These are phyloP conservation scores for Drosophila parvula DNA, from an alignment of 1,140 invertebrate genomes.

Conservation along the genomic window DNA sequence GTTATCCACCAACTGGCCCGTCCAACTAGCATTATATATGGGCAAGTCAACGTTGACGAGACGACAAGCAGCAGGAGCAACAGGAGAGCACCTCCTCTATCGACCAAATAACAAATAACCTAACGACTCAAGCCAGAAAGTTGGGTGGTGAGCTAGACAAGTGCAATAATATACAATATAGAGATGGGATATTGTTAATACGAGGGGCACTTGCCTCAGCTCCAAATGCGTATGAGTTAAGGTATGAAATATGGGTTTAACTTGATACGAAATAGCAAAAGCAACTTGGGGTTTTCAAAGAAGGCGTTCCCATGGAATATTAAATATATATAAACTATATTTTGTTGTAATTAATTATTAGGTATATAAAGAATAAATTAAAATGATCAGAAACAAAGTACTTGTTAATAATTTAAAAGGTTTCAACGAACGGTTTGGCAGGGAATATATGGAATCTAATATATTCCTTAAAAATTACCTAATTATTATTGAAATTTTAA, in stretches of 20 bases:
- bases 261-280: not conserved
- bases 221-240: not conserved
- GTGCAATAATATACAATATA: slow-evolving; percentile 4
- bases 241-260: not conserved
- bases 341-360: not conserved
- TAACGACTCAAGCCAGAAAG: slow-evolving; percentile 7
- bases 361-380: not conserved
- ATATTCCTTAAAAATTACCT: too few relatives aligned
- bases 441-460: too few relatives aligned
- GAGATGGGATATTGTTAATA: not conserved
- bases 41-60: slow-evolving; percentile 36
- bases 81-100: slow-evolving; percentile 36
- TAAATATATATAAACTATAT: too few relatives aligned
- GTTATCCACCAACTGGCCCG: slow-evolving; percentile 34
- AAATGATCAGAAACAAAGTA: too few relatives aligned
- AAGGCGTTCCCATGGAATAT: not conserved
- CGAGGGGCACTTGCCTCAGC: not conserved
- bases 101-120: slow-evolving; percentile 67
- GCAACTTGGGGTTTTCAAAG: too few relatives aligned
- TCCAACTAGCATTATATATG: slow-evolving; percentile 46
- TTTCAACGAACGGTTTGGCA: too few relatives aligned
- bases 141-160: slow-evolving; percentile 6
- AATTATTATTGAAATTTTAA: too few relatives aligned
- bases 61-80: slow-evolving; percentile 41
- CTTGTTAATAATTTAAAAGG: too few relatives aligned